Base-by-base conservation (phyloP, 2,113 vertebrate species). In the Chascanopsetta lugubris region DNA sequence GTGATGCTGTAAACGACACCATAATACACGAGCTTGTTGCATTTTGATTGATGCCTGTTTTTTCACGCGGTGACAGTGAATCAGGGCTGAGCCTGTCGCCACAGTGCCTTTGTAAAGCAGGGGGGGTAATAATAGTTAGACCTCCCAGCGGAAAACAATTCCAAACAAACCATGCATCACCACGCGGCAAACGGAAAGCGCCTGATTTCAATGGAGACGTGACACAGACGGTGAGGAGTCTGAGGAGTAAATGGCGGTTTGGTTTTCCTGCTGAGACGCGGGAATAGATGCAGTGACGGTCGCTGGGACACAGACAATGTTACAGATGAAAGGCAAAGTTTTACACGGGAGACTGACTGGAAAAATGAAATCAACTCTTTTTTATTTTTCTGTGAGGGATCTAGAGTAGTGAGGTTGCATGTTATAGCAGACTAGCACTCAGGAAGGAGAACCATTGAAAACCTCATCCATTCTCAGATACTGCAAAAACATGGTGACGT, bases 1-100 rank as follows among this genome's bases (percentile, higher is more conserved):
- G 95, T 90, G 82, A 94, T 91, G 87, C 96, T 99, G 88, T 42
- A 77, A 83, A 67, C 61, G 45, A 80, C 32, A 55, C 46, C 38
- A 49, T 48, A 24, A 79, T 24, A 58, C 34, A 22, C 60, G 49
- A 77, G 69, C 8, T 25, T 21, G 22, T 21, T 36, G 43, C 17
- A 57, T 63, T 57, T 27, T 67, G 64, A 70, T 25, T 36, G 55
- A 73, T 42, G 61, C 12, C 43, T 20, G 8, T 8, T 60, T 64
- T 42, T 17, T 61, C 50, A 75, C 36, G 42, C 9, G 57, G 53
- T 22, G 30, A 54, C 57, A 57, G 66, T 59, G 50, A 68, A 75
- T 78, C 64, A 58, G 40, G 47, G 60, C 17, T 17, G 32, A 38
- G 54, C 48, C 65, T 25, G 30, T 21, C 20, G 49, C 34, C 40